These are phyloP conservation scores for Lasioglossum calceatum DNA, from an alignment of 2,888 invertebrate species.

Conservation along the genomic window DNA sequence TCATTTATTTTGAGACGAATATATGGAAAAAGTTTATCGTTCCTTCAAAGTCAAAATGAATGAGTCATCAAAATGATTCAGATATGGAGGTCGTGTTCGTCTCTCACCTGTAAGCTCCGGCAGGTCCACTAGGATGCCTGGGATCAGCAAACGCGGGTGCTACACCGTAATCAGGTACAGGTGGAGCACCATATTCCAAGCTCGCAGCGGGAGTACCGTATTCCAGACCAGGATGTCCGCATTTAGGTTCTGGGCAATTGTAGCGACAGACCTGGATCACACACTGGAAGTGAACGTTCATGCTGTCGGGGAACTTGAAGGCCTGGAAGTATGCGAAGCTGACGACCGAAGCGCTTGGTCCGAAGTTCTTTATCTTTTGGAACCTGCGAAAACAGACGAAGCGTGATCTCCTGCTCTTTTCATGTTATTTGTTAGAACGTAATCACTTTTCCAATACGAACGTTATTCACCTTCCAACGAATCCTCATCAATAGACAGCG, in stretches of 20 bases:
- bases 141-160: constrained; percentile 95
- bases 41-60: background rate
- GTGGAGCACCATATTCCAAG: constrained; percentile 89
- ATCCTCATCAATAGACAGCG: background rate
- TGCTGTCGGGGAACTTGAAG: constrained; percentile 98
- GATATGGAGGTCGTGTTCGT: background rate
- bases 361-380: constrained; percentile 98
- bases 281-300: constrained; percentile 99
- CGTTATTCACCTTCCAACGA: background rate
- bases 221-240: constrained; percentile 87
- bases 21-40: too few species aligned
- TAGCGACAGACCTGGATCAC: constrained; percentile 97
- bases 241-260: constrained; percentile 97
- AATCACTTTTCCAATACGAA: background rate
- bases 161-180: constrained; percentile 89
- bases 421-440: background rate
- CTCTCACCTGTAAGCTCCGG: constrained; percentile 88
- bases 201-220: constrained; percentile 84
- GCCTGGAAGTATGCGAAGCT: constrained; percentile 98
- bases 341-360: constrained; percentile 96
- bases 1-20: too few species aligned
- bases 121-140: constrained; percentile 93
- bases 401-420: background rate
- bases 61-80: background rate
- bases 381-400: constrained; percentile 86